Evolutionary conservation across 2,888 invertebrate genomes (phyloP).

Genomic region (Esperia sulphurella): DNA sequence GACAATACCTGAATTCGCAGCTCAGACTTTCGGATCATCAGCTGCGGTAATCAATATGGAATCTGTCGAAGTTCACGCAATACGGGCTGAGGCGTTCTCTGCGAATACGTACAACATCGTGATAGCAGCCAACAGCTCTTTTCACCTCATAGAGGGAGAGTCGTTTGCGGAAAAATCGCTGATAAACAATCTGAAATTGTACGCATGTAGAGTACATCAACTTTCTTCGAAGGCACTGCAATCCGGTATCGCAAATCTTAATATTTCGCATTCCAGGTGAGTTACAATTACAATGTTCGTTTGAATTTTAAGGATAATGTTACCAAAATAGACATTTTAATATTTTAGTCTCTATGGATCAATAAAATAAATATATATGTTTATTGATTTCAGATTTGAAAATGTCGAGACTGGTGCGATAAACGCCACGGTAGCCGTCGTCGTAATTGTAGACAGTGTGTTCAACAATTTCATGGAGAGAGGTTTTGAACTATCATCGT

Average conservation of each 20-base stretch:
- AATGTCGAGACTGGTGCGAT: slow-evolving; percentile 82
- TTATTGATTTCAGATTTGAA: slow-evolving; percentile 75
- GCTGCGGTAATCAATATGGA: slow-evolving; percentile 80
- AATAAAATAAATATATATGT: no score
- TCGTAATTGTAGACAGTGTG: slow-evolving; percentile 79
- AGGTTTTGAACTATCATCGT: slow-evolving; percentile 82
- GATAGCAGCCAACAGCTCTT: slow-evolving; percentile 80
- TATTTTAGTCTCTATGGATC: no score
- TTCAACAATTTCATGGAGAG: slow-evolving; percentile 78
- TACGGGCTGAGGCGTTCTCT: slow-evolving; percentile 82
- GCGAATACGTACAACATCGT: slow-evolving; percentile 82
- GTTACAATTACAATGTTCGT: not conserved
- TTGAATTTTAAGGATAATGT: no score
- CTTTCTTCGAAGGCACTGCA: slow-evolving; percentile 80
- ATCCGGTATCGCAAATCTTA: slow-evolving; percentile 82
- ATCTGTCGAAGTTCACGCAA: slow-evolving; percentile 67
- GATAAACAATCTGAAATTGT: slow-evolving; percentile 80
- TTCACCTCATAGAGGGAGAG: slow-evolving; percentile 79
- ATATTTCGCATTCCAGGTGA: slow-evolving; percentile 81
- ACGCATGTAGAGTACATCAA: slow-evolving; percentile 77
- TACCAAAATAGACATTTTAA: no score
- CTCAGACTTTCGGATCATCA: slow-evolving; percentile 81
- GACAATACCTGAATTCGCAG: slow-evolving; percentile 78
- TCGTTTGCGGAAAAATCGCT: slow-evolving; percentile 82
- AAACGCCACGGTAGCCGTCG: slow-evolving; percentile 81